These are phyloP conservation scores for Dipodomys merriami DNA, from an alignment of 2,113 vertebrate species.

Conservation along the genomic window DNA sequence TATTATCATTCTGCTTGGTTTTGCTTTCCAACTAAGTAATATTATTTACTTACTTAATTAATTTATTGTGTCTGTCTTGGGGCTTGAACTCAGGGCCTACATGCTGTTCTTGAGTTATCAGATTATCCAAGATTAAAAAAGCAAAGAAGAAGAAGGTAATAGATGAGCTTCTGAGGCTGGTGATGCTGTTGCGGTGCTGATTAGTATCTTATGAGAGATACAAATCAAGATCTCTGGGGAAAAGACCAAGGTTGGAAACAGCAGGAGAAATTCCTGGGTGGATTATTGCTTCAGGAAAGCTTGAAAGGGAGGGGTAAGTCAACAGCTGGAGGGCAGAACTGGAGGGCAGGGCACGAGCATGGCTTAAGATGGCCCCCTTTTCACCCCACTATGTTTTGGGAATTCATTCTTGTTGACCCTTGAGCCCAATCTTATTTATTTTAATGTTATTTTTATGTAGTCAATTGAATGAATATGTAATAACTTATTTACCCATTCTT, in stretches of 20 bases:
- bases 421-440: not conserved
- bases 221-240: not conserved
- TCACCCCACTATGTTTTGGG: not conserved
- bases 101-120: not conserved
- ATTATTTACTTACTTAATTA: not conserved
- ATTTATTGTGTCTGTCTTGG: too few species aligned
- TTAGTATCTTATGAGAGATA: not conserved
- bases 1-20: not conserved
- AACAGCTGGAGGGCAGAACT: not conserved
- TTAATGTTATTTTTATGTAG: not conserved
- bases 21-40: slow-evolving; percentile 39
- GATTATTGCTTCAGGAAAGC: not conserved
- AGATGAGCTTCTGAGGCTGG: not conserved
- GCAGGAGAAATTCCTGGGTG: not conserved
- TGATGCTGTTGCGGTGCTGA: not conserved
- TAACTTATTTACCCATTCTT: not conserved
- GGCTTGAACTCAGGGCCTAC: too few species aligned
- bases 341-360: not conserved
- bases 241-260: not conserved
- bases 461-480: not conserved
- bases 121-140: not conserved
- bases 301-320: not conserved
- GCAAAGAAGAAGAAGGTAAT: not conserved
- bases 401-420: not conserved
- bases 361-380: not conserved